These are phyloP conservation scores for Pelodiscus sinensis DNA, from an alignment of 2,113 vertebrate species.

Conservation along the genomic window DNA sequence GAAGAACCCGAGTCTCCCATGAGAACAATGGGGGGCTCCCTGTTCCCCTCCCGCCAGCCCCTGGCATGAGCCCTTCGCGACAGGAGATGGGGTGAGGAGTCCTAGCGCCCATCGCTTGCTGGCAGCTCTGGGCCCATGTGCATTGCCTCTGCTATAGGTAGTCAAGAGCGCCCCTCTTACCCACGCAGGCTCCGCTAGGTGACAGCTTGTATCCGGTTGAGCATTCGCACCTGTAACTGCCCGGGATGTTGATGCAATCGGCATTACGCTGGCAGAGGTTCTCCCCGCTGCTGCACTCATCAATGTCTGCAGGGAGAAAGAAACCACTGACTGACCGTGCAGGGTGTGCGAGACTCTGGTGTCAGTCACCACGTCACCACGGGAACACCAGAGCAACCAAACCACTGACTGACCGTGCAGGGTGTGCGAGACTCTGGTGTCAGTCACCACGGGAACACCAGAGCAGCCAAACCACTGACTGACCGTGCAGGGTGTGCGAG, in stretches of 20 bases:
- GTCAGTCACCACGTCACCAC: neutral
- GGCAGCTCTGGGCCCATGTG: too few relatives aligned
- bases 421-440: too few relatives aligned
- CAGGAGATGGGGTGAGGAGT: neutral
- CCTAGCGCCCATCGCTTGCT: neutral
- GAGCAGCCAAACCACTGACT: too few relatives aligned
- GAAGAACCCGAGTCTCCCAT: neutral
- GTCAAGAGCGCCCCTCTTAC: constrained; percentile 76
- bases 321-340: rapidly evolving
- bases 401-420: neutral
- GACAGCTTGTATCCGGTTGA: constrained; percentile 89
- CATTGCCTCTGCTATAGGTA: neutral
- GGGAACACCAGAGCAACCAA: neutral
- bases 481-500: too few relatives aligned
- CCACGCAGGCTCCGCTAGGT: constrained; percentile 89
- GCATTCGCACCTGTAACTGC: constrained; percentile 92
- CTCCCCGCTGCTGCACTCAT: constrained; percentile 90
- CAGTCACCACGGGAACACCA: too few relatives aligned
- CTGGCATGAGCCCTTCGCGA: neutral
- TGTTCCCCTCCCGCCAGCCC: neutral
- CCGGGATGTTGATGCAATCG: constrained; percentile 91
- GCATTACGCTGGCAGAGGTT: constrained; percentile 91
- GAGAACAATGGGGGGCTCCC: neutral
- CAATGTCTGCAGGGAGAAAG: constrained; percentile 81
- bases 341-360: rapidly evolving